Evolutionary conservation across 2,888 invertebrate genomes (phyloP).

Genomic region (Silvanus unidentatus): DNA sequence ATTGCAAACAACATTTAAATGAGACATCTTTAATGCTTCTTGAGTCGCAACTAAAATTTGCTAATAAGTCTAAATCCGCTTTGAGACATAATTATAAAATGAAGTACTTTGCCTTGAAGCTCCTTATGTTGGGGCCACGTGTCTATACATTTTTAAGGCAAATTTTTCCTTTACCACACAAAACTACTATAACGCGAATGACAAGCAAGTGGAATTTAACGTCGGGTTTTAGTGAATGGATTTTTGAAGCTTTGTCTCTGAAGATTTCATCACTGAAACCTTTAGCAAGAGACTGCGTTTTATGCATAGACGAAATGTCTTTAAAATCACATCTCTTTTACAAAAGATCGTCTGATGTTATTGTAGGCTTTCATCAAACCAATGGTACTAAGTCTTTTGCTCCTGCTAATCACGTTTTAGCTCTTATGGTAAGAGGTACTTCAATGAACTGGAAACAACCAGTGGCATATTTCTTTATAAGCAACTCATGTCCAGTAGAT

Average conservation of each 20-base stretch:
- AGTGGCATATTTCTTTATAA: constrained; percentile 15
- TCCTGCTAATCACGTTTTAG: constrained; percentile 2
- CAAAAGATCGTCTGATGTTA: constrained; percentile 12
- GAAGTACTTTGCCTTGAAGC: constrained; percentile 17
- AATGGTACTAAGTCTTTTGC: too few relatives aligned
- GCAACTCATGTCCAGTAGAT: too few relatives aligned
- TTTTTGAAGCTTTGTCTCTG: constrained; percentile 11
- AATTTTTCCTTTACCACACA: constrained; percentile 16
- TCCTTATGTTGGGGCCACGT: constrained; percentile 21
- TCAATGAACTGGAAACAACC: constrained; percentile 17
- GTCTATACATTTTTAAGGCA: constrained; percentile 16
- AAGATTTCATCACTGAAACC: constrained; percentile 9
- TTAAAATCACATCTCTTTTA: constrained; percentile 20
- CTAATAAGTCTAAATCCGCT: neutral
- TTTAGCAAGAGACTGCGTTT: constrained; percentile 14
- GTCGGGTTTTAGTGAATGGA: constrained; percentile 15
- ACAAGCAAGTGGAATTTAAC: constrained; percentile 15
- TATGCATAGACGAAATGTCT: constrained; percentile 20
- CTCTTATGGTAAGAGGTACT: constrained; percentile 13
- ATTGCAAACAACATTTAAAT: too few relatives aligned
- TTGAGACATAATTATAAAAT: constrained; percentile 17
- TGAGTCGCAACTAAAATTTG: too few relatives aligned
- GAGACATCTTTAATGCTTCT: too few relatives aligned
- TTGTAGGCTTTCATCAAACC: constrained; percentile 13
- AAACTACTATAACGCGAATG: constrained; percentile 15